Conservation (phyloP, 2,113 vertebrate genomes). For the Toxotes chatareus region DNA sequence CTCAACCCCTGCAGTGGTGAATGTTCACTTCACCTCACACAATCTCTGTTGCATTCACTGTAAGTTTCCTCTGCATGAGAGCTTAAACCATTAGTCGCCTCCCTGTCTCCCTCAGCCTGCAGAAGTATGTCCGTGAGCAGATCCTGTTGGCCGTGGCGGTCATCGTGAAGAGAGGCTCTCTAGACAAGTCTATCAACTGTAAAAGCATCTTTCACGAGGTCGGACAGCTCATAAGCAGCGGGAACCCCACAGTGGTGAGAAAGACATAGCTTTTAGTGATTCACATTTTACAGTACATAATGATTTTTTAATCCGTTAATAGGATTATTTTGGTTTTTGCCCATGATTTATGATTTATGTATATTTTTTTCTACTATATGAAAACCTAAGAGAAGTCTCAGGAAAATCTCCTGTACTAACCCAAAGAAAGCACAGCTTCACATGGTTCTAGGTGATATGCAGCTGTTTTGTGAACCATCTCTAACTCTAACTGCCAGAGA, state of each 20-base stretch:
- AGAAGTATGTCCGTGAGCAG: constrained; percentile 99
- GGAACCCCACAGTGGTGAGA: constrained; percentile 97
- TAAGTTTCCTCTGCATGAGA: not conserved
- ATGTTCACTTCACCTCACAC: not conserved
- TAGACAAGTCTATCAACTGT: constrained; percentile 98
- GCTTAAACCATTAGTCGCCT: not conserved
- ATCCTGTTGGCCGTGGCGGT: constrained; percentile 97
- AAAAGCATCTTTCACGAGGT: constrained; percentile 98
- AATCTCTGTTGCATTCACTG: not conserved
- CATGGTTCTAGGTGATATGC: not conserved
- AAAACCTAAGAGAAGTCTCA: not conserved
- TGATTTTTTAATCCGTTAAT: not conserved
- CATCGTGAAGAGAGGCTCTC: constrained; percentile 96
- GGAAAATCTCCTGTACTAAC: not conserved
- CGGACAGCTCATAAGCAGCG: constrained; percentile 97
- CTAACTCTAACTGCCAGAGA: not conserved
- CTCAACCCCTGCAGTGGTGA: not conserved
- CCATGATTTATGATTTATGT: too few relatives aligned
- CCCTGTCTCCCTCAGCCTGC: constrained; percentile 85
- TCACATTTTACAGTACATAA: not conserved
- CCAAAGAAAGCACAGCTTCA: not conserved
- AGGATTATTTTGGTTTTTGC: not conserved
- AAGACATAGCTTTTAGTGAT: not conserved
- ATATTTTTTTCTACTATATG: not conserved
- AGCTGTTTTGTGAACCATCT: not conserved